phyloP scores from a whole-genome alignment of 2,113 vertebrate genomes.

The Thymallus thymallus region DNA sequence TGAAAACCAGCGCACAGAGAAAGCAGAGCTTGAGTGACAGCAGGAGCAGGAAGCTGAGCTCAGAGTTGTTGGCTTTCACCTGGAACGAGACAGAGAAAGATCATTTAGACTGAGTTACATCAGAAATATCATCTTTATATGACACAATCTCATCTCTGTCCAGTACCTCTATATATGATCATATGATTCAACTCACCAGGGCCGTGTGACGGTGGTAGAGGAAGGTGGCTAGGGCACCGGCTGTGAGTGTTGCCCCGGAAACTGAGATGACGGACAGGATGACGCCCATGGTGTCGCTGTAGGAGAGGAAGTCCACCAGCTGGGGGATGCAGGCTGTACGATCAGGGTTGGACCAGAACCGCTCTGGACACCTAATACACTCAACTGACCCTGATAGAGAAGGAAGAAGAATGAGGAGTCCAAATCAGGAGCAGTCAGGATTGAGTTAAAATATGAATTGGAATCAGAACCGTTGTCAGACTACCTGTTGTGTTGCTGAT shows the following conservation, averaged over 20 bases:
- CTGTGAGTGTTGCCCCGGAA: slow-evolving; percentile 46
- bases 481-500: slow-evolving; percentile 58
- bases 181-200: slow-evolving; percentile 13
- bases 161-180: neutral
- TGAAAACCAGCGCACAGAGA: slow-evolving; percentile 50
- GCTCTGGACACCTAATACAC: slow-evolving; percentile 50
- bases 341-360: slow-evolving; percentile 55
- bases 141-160: neutral
- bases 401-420: neutral
- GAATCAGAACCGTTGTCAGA: neutral
- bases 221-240: slow-evolving; percentile 41
- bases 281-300: slow-evolving; percentile 50
- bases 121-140: neutral
- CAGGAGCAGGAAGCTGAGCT: slow-evolving; percentile 59
- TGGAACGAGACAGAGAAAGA: slow-evolving; percentile 6
- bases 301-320: slow-evolving; percentile 59
- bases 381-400: slow-evolving; percentile 47
- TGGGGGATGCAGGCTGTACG: slow-evolving; percentile 47
- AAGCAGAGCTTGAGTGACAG: slow-evolving; percentile 58
- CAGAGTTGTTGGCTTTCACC: slow-evolving; percentile 56
- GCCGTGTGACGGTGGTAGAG: slow-evolving; percentile 46
- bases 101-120: neutral
- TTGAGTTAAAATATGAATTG: too few relatives aligned
- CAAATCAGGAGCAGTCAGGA: too few relatives aligned
- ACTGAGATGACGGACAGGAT: slow-evolving; percentile 46